Conservation (phyloP, 1,140 invertebrate genomes). For the Hydropsyche tenuis region DNA sequence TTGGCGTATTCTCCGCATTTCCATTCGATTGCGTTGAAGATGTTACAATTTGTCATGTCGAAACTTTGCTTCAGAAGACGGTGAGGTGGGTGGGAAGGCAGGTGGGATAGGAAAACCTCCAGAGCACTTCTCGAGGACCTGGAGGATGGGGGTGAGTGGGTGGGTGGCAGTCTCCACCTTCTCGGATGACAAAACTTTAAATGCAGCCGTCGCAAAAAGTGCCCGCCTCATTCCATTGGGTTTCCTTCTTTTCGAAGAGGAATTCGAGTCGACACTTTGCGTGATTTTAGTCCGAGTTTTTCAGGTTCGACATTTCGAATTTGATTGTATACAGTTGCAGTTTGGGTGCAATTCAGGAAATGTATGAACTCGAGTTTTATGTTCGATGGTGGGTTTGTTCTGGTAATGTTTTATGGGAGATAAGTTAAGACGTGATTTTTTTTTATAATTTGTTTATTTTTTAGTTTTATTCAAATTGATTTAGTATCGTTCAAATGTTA, state of each 20-base stretch:
- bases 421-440: too few species aligned
- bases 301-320: not conserved
- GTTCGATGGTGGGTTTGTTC: too few species aligned
- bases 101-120: not conserved
- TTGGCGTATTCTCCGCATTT: slow-evolving; percentile 35
- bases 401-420: too few species aligned
- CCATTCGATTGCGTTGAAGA: slow-evolving; percentile 49
- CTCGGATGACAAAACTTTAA: slow-evolving; percentile 50
- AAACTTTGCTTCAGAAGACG: slow-evolving; percentile 45
- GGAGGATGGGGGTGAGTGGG: not conserved
- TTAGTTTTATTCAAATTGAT: too few species aligned
- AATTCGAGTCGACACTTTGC: slow-evolving; percentile 14
- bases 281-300: not conserved
- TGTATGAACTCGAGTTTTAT: too few species aligned
- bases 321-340: not conserved
- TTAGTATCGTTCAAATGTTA: too few species aligned
- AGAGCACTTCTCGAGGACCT: slow-evolving; percentile 19
- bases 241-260: too few species aligned
- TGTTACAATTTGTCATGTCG: slow-evolving; percentile 51
- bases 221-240: not conserved
- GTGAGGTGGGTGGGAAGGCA: not conserved
- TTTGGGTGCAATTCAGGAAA: too few species aligned
- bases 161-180: too few species aligned
- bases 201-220: slow-evolving; percentile 48
- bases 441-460: too few species aligned